Evolutionary conservation across 2,888 invertebrate species (phyloP).

Genomic region (Lasiommata megera): DNA sequence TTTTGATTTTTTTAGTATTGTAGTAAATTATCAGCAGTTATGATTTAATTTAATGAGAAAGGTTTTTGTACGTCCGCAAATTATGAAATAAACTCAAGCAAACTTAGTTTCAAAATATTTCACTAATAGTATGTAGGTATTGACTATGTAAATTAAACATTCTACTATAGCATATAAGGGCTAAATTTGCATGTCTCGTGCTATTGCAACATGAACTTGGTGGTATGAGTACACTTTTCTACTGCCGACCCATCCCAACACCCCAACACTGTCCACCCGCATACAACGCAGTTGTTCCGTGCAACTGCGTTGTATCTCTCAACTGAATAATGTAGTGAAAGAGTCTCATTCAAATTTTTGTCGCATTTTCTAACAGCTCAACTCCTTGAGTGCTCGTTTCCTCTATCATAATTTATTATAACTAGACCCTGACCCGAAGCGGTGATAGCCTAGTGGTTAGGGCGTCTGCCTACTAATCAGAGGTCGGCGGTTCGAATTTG

Average conservation of each 20-base stretch:
- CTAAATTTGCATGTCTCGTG: not conserved
- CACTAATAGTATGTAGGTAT: not conserved
- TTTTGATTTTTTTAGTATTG: no score
- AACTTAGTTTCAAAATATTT: not conserved
- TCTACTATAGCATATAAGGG: not conserved
- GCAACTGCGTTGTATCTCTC: constrained; percentile 25
- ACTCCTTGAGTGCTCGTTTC: no score
- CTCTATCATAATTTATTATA: no score
- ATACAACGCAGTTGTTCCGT: not conserved
- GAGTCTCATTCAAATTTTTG: not conserved
- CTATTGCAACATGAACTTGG: not conserved
- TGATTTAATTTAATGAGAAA: no score
- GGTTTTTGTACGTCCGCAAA: no score
- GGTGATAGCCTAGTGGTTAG: no score
- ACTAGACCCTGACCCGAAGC: no score
- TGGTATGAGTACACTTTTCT: constrained; percentile 11
- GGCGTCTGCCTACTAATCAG: no score
- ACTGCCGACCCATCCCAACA: constrained; percentile 2
- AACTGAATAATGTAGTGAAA: not conserved
- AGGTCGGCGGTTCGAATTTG: no score
- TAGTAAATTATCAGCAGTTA: no score
- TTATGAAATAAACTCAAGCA: not conserved
- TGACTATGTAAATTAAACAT: not conserved
- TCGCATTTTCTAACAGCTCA: no score
- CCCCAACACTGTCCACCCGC: not conserved